Evolutionary conservation across 1,140 invertebrate genomes (phyloP).

Genomic region (Pogonomyrmex californicus): DNA sequence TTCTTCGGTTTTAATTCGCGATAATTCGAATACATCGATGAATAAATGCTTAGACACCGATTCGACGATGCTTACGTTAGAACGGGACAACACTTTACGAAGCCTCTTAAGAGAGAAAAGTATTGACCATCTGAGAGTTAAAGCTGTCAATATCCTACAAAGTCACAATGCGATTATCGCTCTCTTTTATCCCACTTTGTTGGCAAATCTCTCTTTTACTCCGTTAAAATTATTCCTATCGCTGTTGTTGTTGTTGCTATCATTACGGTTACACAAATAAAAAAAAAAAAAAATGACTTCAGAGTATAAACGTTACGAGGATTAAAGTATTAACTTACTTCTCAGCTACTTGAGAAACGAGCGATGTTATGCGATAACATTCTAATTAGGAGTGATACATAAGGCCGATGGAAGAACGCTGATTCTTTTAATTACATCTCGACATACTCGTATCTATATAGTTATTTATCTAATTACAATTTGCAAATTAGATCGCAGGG

Average conservation of each 20-base stretch:
- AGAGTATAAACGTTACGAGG: slow-evolving; percentile 41
- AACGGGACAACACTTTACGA: background rate
- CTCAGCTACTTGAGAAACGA: slow-evolving; percentile 27
- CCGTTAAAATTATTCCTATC: slow-evolving; percentile 18
- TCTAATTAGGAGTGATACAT: slow-evolving; percentile 14
- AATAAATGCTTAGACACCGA: slow-evolving; percentile 7
- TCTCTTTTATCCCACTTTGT: slow-evolving; percentile 16
- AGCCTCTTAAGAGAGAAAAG: background rate
- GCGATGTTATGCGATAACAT: slow-evolving; percentile 45
- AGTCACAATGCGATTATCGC: slow-evolving; percentile 31
- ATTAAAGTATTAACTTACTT: slow-evolving; percentile 39
- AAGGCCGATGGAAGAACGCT: slow-evolving; percentile 20
- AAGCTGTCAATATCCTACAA: slow-evolving; percentile 12
- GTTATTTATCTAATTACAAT: slow-evolving; percentile 58
- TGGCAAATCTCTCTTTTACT: slow-evolving; percentile 26
- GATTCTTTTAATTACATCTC: slow-evolving; percentile 60
- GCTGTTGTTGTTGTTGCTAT: slow-evolving; percentile 33
- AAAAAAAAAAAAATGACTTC: slow-evolving; percentile 29
- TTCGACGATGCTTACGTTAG: slow-evolving; percentile 15
- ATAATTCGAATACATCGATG: slow-evolving; percentile 3
- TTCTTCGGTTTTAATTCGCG: slow-evolving; percentile 15
- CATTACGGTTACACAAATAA: slow-evolving; percentile 30
- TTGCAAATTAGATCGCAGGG: slow-evolving; percentile 57
- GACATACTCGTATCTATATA: slow-evolving; percentile 55
- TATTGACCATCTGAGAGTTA: background rate